Conservation (phyloP, 2,113 vertebrate species). For the Drymodes brunneopygia region DNA sequence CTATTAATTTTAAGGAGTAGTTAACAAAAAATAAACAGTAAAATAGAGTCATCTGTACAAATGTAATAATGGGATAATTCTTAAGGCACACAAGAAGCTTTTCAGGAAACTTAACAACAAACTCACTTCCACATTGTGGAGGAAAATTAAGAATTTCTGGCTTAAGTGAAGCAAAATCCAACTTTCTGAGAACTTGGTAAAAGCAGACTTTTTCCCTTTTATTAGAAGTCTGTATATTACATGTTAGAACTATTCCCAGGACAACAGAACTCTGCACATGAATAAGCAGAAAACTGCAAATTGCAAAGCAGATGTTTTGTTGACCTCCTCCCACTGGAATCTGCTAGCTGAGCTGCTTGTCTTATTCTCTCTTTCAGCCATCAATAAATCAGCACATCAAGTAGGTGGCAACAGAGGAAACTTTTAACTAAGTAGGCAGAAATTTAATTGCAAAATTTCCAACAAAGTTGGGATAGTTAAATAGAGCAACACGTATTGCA, state of each 20-base stretch:
- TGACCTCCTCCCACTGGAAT: conserved; percentile 5
- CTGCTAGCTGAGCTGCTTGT: background rate
- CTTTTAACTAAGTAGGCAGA: background rate
- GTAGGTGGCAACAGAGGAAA: background rate
- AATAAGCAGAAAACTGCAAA: conserved; percentile 24
- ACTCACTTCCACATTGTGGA: background rate
- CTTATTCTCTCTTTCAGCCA: background rate
- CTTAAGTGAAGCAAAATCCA: background rate
- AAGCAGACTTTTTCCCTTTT: background rate
- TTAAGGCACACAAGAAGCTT: background rate
- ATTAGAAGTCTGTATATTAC: background rate
- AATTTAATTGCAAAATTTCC: background rate
- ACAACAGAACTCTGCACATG: background rate
- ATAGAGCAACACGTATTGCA: background rate
- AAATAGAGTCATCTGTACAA: background rate
- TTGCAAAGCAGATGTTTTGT: background rate
- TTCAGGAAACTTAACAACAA: background rate
- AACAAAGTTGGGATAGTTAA: background rate
- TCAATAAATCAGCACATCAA: background rate
- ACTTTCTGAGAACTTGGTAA: conserved; percentile 6
- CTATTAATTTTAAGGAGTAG: background rate
- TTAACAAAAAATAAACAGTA: background rate
- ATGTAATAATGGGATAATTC: background rate
- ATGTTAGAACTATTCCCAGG: background rate
- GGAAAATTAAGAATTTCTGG: background rate